phyloP scores from a whole-genome alignment of 2,888 invertebrate genomes.

The Magallana nippona region DNA sequence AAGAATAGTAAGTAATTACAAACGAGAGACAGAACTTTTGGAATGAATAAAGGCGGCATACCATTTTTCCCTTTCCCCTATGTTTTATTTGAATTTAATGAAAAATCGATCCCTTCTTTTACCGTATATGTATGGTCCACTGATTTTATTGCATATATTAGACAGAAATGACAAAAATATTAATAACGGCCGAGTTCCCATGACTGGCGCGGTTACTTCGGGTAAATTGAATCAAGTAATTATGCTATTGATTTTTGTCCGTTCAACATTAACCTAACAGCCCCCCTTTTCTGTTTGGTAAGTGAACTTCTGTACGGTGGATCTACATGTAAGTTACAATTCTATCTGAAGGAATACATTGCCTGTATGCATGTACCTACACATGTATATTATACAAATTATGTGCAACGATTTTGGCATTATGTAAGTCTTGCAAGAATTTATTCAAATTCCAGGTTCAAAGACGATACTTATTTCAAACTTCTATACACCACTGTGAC shows the following conservation, averaged over 20 bases:
- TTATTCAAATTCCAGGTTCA: too few species aligned
- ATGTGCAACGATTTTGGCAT: too few species aligned
- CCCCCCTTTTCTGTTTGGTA: too few species aligned
- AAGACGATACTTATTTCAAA: too few species aligned
- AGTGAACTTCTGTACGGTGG: too few species aligned
- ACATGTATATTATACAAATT: too few species aligned
- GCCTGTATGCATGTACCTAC: too few species aligned
- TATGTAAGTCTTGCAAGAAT: too few species aligned
- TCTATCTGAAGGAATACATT: too few species aligned
- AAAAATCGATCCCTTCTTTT: background rate
- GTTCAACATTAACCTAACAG: background rate
- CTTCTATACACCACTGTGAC: too few species aligned
- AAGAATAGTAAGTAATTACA: too few species aligned
- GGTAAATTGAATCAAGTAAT: slow-evolving; percentile 16
- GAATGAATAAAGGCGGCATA: background rate
- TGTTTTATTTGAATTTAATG: slow-evolving; percentile 16
- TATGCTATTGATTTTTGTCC: slow-evolving; percentile 18
- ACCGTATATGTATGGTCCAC: background rate
- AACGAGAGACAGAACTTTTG: background rate
- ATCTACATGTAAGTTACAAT: too few species aligned
- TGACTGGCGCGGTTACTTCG: background rate
- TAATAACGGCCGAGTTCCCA: background rate
- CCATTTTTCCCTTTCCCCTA: background rate
- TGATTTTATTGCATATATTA: background rate
- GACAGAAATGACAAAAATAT: slow-evolving; percentile 2